phyloP scores from a whole-genome alignment of 2,113 vertebrate species.

The Antechinus flavipes region DNA sequence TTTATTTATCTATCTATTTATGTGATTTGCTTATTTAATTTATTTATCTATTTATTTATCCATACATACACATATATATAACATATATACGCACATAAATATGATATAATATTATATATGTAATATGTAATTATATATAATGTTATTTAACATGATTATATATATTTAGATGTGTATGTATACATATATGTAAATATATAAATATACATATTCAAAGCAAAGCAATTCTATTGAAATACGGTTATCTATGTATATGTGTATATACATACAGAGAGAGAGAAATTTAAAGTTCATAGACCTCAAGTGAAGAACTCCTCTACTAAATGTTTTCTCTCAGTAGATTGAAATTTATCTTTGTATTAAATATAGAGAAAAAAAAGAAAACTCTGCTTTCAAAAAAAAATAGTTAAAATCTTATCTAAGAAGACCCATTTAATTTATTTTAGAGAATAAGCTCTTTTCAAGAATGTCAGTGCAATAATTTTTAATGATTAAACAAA shows the following conservation, averaged over 20 bases:
- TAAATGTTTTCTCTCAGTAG: not conserved
- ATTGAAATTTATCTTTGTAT: not conserved
- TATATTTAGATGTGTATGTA: too few relatives aligned
- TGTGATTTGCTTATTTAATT: too few relatives aligned
- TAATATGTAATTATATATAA: too few relatives aligned
- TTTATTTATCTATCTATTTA: too few relatives aligned
- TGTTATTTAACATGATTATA: not conserved
- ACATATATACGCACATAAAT: too few relatives aligned
- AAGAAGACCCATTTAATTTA: not conserved
- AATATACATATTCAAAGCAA: not conserved
- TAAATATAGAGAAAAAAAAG: not conserved
- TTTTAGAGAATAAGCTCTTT: not conserved
- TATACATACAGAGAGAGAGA: too few relatives aligned
- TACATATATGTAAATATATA: not conserved
- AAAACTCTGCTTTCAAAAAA: not conserved
- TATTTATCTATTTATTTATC: too few relatives aligned
- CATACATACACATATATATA: not conserved
- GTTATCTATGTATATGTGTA: not conserved
- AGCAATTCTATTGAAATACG: not conserved
- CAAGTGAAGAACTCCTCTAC: not conserved
- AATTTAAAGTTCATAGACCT: too few relatives aligned
- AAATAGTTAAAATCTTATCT: not conserved
- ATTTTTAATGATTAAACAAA: conserved; percentile 41
- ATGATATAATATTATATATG: too few relatives aligned
- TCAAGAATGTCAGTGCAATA: conserved; percentile 17